Conservation (phyloP, 1,140 invertebrate genomes). For the Heliothis virescens region DNA sequence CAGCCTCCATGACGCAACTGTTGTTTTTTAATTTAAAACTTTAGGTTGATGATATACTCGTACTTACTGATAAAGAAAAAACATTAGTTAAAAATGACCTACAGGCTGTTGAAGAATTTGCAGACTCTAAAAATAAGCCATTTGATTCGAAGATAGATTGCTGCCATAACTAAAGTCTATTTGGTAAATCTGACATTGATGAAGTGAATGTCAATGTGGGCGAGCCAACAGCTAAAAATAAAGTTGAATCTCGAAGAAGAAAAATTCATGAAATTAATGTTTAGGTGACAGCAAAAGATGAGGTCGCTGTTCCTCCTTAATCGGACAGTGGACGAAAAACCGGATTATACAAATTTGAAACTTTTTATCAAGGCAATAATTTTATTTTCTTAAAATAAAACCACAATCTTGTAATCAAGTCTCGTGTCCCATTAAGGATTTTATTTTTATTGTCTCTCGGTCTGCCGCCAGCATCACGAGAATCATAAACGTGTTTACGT, state of each 20-base stretch:
- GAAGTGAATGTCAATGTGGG: slow-evolving; percentile 24
- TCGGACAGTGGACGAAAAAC: not conserved
- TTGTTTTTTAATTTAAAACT: slow-evolving; percentile 66
- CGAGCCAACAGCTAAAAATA: not conserved
- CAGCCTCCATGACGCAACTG: slow-evolving; percentile 65
- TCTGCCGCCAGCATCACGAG: slow-evolving; percentile 43
- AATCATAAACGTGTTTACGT: slow-evolving; percentile 71
- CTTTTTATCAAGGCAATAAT: not conserved
- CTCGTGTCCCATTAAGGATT: slow-evolving; percentile 21
- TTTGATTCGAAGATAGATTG: slow-evolving; percentile 19
- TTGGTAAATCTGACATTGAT: slow-evolving; percentile 43
- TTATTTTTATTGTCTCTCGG: slow-evolving; percentile 40
- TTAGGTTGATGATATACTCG: slow-evolving; percentile 59
- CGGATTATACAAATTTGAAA: not conserved
- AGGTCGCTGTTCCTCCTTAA: not conserved
- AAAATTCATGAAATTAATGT: not conserved
- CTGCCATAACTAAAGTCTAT: not conserved
- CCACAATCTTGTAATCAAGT: slow-evolving; percentile 14
- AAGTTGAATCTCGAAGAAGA: not conserved
- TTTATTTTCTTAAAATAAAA: slow-evolving; percentile 20
- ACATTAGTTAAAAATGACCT: not conserved
- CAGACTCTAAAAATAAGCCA: not conserved
- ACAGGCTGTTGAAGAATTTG: not conserved
- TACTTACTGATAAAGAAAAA: not conserved
- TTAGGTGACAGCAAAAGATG: not conserved